These are phyloP conservation scores for Colinus virginianus DNA, from an alignment of 2,113 vertebrate species.

Conservation along the genomic window DNA sequence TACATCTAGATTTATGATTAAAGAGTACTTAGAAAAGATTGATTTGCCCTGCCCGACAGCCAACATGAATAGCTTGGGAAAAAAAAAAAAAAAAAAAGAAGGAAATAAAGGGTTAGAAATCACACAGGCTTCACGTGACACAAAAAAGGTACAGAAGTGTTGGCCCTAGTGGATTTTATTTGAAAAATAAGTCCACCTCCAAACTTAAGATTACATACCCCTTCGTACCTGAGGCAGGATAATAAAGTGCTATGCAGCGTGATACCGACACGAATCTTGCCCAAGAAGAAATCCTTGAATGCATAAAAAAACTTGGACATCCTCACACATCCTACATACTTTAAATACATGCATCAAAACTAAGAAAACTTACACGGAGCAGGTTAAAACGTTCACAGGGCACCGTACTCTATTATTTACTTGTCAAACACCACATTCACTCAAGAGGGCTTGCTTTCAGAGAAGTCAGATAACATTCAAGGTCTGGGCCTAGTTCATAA, in stretches of 20 bases:
- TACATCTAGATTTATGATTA: constrained; percentile 66
- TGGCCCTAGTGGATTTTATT: constrained; percentile 31
- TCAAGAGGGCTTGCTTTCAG: constrained; percentile 5
- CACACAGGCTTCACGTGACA: constrained; percentile 18
- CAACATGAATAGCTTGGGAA: constrained; percentile 53
- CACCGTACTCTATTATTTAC: constrained; percentile 36
- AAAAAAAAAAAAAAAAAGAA: neutral
- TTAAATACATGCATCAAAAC: constrained; percentile 9
- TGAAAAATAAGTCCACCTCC: constrained; percentile 8
- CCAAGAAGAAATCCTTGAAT: neutral
- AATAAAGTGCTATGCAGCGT: neutral
- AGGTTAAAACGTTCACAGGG: constrained; percentile 28
- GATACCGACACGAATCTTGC: neutral
- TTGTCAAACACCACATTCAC: constrained; percentile 36
- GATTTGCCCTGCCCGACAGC: constrained; percentile 31
- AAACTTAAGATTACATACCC: constrained; percentile 15
- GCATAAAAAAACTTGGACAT: constrained; percentile 30
- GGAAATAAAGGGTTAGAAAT: constrained; percentile 46
- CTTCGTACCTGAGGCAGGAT: constrained; percentile 41
- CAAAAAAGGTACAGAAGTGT: constrained; percentile 35
- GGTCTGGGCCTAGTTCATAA: constrained; percentile 27
- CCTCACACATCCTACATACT: neutral
- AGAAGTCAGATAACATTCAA: constrained; percentile 12
- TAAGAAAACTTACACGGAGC: neutral
- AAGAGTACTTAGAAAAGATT: constrained; percentile 63